Evolutionary conservation across 2,113 vertebrate species (phyloP).

Genomic region (Sylvicapra grimmia): DNA sequence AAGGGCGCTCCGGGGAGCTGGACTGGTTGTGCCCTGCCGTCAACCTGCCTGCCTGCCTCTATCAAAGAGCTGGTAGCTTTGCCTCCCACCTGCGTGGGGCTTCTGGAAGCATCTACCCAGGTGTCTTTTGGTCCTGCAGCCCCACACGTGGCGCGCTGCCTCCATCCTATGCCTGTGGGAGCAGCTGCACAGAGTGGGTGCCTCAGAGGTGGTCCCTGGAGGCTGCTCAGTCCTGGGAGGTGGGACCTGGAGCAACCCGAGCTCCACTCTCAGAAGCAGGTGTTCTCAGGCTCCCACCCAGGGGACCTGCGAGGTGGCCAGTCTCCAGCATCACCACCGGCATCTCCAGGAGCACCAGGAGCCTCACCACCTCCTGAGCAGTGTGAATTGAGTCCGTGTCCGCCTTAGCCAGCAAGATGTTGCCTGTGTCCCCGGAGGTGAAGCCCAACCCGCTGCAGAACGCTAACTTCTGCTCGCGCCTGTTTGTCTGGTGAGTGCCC

Average conservation of each 20-base stretch:
- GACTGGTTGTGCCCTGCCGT: no score
- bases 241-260: no score
- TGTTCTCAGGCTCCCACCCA: not conserved
- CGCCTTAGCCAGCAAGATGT: not conserved
- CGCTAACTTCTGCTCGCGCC: not conserved
- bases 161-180: no score
- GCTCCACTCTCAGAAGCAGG: not conserved
- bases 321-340: not conserved
- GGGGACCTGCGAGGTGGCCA: not conserved
- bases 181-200: no score
- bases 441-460: not conserved
- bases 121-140: no score
- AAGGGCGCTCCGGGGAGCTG: no score
- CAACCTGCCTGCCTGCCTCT: no score
- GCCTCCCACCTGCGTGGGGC: no score
- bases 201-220: no score
- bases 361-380: not conserved
- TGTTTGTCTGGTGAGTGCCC: not conserved
- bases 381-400: rapidly evolving
- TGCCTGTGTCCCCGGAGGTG: not conserved
- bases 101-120: no score
- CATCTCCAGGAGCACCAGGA: not conserved
- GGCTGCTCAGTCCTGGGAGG: not conserved
- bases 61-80: no score
- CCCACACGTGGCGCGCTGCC: no score